phyloP scores from a whole-genome alignment of 2,888 invertebrate genomes.

The Cerceris rybyensis region DNA sequence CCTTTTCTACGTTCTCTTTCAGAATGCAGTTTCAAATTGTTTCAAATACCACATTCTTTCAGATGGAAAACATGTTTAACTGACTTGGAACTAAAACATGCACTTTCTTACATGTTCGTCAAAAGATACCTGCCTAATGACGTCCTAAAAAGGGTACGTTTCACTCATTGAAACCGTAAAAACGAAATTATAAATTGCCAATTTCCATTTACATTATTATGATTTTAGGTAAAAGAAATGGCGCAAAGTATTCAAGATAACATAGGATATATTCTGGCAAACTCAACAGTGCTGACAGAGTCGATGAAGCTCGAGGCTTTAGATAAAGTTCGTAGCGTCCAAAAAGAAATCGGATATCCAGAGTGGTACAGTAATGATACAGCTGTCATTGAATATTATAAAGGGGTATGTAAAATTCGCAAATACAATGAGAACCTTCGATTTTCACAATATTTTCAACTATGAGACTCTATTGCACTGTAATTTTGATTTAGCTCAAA shows the following conservation, averaged over 20 bases:
- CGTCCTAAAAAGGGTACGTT: constrained; percentile 34
- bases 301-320: constrained; percentile 29
- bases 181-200: neutral
- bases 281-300: constrained; percentile 48
- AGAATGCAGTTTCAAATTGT: neutral
- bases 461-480: too few species aligned
- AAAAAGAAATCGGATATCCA: constrained; percentile 54
- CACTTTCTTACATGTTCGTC: constrained; percentile 58
- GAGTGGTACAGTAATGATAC: constrained; percentile 59
- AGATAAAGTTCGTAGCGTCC: constrained; percentile 44
- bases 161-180: neutral
- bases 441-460: neutral
- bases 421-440: neutral
- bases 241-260: constrained; percentile 40
- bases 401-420: constrained; percentile 38
- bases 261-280: constrained; percentile 34
- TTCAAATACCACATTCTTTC: neutral
- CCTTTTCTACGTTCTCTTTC: too few species aligned
- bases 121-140: constrained; percentile 40
- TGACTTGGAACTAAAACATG: constrained; percentile 50
- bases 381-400: constrained; percentile 46
- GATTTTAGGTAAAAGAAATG: constrained; percentile 50
- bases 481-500: constrained; percentile 30
- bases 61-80: constrained; percentile 56
- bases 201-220: neutral